Evolutionary conservation across 2,113 vertebrate genomes (phyloP), one percentile per base, ranked within the genome.

Genomic region (Dendrocopos noguchii): DNA sequence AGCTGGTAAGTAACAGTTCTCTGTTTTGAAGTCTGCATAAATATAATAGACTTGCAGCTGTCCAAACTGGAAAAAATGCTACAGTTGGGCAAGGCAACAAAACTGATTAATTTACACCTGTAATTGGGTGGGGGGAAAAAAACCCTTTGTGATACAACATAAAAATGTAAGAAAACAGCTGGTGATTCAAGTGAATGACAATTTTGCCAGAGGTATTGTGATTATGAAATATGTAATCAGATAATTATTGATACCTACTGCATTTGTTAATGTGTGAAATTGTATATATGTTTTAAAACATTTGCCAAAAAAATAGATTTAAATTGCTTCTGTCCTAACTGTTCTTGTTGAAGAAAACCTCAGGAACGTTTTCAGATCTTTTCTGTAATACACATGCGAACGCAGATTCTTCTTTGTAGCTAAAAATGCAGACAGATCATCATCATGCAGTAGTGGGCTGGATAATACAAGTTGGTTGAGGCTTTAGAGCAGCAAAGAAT

Each of bases 1-100:
- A 87, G 63, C 90, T 80, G 97, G 98, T 98, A 97, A 98, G 98
- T 98, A 93, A 85, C 59, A 94, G 52, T 74, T 95, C 92, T 96
- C 78, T 87, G 29, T 87, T 94, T 90, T 79, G 91, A 87, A 94
- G 56, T 81, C 42, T 46, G 33, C 4, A 4, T 56, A 85, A 76
- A 80, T 90, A 25, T 76, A 17, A 33, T 66, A 64, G 64, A 85
- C 34, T 57, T 89, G 39, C 66, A 34, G 52, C 31, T 94, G 61
- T 80, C 55, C 36, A 80, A 59, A 64, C 60, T 59, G 20, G 52
- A 91, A 88, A 90, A 85, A 95, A 60, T 27, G 14, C 65, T 57
- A 52, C 20, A 57, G 5, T 3, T 46, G 59, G 56, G 55, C 3
- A 12, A 83, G 29, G 2, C 29, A 55, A 78, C 18, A 63, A 47